Percentiles rank a stretch among this genome's conserved stretches.
phyloP scores from a whole-genome alignment of 2,113 vertebrate genomes.

The Alosa alosa region DNA sequence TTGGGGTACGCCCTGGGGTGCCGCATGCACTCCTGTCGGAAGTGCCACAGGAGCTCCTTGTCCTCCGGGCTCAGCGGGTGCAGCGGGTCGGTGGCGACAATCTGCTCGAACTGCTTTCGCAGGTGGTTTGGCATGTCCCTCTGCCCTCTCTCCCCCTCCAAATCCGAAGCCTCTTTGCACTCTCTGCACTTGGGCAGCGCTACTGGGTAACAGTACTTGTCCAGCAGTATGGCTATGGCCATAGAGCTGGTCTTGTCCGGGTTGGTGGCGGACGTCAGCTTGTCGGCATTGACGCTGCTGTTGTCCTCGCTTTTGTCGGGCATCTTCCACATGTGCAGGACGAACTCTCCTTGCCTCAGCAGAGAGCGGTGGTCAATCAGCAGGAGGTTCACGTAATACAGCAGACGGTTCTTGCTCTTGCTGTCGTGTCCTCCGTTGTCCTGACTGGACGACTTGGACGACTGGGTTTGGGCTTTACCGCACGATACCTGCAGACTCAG shows the following conservation, averaged over 20 bases:
- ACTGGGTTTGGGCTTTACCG: conserved; percentile 77
- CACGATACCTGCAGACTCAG: conserved; percentile 93
- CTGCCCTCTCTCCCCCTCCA: conserved; percentile 78
- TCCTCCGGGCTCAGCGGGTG: conserved; percentile 91
- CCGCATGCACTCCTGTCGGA: conserved; percentile 89
- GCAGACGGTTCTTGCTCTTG: conserved; percentile 85
- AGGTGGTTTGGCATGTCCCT: conserved; percentile 96
- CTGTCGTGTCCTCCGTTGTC: conserved; percentile 73
- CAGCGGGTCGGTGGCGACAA: conserved; percentile 88
- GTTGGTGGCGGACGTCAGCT: conserved; percentile 96
- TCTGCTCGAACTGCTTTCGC: conserved; percentile 92
- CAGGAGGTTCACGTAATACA: conserved; percentile 95
- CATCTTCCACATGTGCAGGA: conserved; percentile 98
- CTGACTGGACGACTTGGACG: conserved; percentile 67
- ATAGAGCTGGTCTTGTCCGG: conserved; percentile 92
- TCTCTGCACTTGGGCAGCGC: conserved; percentile 88
- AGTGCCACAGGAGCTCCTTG: conserved; percentile 97
- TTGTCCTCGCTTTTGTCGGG: conserved; percentile 91
- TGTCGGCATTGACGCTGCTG: conserved; percentile 93
- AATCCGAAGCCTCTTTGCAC: conserved; percentile 59
- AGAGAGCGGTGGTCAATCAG: conserved; percentile 93
- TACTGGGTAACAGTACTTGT: conserved; percentile 94
- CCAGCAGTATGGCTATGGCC: conserved; percentile 88
- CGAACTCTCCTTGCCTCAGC: conserved; percentile 90
- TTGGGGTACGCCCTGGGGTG: conserved; percentile 93